Percentiles rank a stretch among this genome's conserved stretches.
These are phyloP conservation scores for Parascotia fuliginaria DNA, from an alignment of 2,888 invertebrate genomes.

Conservation along the genomic window DNA sequence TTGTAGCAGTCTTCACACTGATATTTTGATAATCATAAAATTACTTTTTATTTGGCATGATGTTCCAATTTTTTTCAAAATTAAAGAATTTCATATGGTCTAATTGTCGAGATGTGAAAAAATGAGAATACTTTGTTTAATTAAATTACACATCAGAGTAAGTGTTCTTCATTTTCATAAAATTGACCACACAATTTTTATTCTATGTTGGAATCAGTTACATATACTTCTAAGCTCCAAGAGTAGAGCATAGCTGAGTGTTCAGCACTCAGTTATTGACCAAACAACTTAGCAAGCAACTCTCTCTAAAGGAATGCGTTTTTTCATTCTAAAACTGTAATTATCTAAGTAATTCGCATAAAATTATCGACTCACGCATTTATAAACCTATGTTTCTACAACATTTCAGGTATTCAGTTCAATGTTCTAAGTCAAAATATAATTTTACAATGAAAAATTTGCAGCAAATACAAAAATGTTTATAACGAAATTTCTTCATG, in stretches of 20 bases:
- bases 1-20: too few species aligned
- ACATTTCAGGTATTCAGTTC: slow-evolving; percentile 1
- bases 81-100: too few species aligned
- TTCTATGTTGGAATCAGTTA: too few species aligned
- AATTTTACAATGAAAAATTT: slow-evolving; percentile 12
- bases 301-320: slow-evolving; percentile 38
- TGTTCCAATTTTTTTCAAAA: too few species aligned
- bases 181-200: too few species aligned
- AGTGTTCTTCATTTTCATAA: too few species aligned
- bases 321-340: slow-evolving; percentile 31
- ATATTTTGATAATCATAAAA: too few species aligned
- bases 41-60: too few species aligned
- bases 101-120: too few species aligned
- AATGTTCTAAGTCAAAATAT: slow-evolving; percentile 9
- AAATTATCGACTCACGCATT: slow-evolving; percentile 13
- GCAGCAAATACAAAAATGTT: slow-evolving; percentile 19
- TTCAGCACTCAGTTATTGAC: slow-evolving; percentile 22
- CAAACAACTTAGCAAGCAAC: slow-evolving; percentile 40
- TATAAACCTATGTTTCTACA: slow-evolving; percentile 12
- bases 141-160: too few species aligned
- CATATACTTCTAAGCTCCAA: slow-evolving; percentile 12
- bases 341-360: slow-evolving; percentile 19
- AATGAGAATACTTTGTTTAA: too few species aligned
- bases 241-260: background rate
- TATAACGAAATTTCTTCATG: slow-evolving; percentile 10